Evolutionary conservation across 2,888 invertebrate species (phyloP).

Genomic region (Temnothorax ravouxi): DNA sequence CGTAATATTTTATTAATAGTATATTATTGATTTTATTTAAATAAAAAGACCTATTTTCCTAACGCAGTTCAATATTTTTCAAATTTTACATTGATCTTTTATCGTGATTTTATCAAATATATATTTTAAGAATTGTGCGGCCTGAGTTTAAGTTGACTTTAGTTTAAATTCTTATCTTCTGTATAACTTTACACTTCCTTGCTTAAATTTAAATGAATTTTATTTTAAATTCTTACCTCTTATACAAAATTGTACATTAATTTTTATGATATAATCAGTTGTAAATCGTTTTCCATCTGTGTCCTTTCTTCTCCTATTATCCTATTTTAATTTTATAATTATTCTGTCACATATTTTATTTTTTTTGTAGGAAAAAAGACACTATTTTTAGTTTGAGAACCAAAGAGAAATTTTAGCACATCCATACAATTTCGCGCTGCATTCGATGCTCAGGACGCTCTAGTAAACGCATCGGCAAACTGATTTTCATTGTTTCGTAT

Average conservation of each 20-base stretch:
- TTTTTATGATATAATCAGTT: neutral
- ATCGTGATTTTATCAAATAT: conserved; percentile 30
- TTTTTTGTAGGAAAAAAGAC: neutral
- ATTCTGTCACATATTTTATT: neutral
- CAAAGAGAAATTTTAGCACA: neutral
- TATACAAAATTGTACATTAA: neutral
- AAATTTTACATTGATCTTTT: neutral
- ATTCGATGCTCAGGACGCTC: conserved; percentile 53
- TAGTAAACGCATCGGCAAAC: conserved; percentile 56
- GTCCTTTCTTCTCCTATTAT: neutral
- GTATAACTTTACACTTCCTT: conserved; percentile 19
- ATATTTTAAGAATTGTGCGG: conserved; percentile 16
- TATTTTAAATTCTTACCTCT: neutral
- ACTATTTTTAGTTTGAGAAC: conserved; percentile 10
- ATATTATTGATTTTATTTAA: conserved; percentile 9
- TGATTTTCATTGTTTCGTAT: conserved; percentile 65
- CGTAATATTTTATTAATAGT: neutral
- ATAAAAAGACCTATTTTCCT: neutral
- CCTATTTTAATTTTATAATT: neutral
- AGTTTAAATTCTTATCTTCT: conserved; percentile 10
- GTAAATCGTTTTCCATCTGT: neutral
- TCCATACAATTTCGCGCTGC: conserved; percentile 27
- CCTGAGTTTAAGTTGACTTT: conserved; percentile 19
- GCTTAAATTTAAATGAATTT: conserved; percentile 19
- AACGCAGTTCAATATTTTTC: neutral